Percentiles rank a stretch among this genome's conserved stretches.
phyloP scores from a whole-genome alignment of 2,888 invertebrate species.

The Lagria hirta region DNA sequence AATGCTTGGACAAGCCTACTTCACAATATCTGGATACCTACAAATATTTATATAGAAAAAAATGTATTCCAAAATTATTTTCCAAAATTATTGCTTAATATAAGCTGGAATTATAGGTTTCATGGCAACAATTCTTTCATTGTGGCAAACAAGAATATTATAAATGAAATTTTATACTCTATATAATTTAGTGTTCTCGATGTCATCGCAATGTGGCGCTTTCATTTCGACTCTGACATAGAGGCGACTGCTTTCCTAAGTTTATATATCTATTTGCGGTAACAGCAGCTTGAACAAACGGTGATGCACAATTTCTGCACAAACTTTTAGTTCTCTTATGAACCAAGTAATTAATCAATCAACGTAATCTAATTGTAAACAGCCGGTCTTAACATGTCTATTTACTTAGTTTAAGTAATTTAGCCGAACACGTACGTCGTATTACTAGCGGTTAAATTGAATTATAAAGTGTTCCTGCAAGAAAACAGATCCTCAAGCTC shows the following conservation, averaged over 20 bases:
- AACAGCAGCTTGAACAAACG: constrained; percentile 20
- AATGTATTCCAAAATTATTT: too few relatives aligned
- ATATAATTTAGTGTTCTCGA: constrained; percentile 14
- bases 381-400: constrained; percentile 6
- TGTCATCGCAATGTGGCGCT: constrained; percentile 18
- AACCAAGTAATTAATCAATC: constrained; percentile 14
- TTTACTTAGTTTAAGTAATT: constrained; percentile 8
- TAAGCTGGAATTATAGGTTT: too few relatives aligned
- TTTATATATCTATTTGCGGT: constrained; percentile 22
- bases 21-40: too few relatives aligned
- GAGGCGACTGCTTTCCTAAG: constrained; percentile 18
- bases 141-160: too few relatives aligned
- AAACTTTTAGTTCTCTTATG: constrained; percentile 16
- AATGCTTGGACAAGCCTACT: too few relatives aligned
- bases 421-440: constrained; percentile 1
- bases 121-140: too few relatives aligned
- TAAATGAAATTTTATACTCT: too few relatives aligned
- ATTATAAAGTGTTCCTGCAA: too few relatives aligned
- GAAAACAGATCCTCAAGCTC: too few relatives aligned
- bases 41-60: too few relatives aligned
- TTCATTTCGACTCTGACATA: constrained; percentile 22
- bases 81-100: too few relatives aligned
- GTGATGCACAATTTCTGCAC: constrained; percentile 19
- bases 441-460: too few relatives aligned
- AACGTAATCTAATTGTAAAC: constrained; percentile 17